phyloP scores from a whole-genome alignment of 2,113 vertebrate genomes.

The Callospermophilus lateralis region DNA sequence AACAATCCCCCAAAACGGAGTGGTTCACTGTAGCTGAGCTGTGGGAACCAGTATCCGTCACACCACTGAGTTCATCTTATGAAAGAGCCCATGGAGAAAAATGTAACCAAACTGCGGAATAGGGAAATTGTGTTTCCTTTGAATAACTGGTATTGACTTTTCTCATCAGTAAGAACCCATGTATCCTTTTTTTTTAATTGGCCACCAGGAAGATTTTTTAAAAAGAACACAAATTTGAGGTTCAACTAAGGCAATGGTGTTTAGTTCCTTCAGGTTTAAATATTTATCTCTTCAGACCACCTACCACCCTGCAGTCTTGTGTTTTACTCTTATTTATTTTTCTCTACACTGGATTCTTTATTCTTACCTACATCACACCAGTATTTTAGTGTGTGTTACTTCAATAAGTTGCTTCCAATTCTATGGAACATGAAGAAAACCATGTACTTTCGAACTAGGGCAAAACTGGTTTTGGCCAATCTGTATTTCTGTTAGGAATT shows the following conservation, averaged over 20 bases:
- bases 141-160: not conserved
- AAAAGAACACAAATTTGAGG: not conserved
- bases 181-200: not conserved
- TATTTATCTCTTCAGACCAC: not conserved
- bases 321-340: not conserved
- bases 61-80: not conserved
- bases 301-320: not conserved
- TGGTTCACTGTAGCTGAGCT: not conserved
- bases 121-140: not conserved
- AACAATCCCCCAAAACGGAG: not conserved
- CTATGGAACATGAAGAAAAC: not conserved
- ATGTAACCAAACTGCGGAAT: not conserved
- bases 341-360: not conserved
- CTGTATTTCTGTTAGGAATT: not conserved
- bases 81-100: not conserved
- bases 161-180: not conserved
- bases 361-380: not conserved
- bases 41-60: not conserved
- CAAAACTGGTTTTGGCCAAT: constrained; percentile 20
- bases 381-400: not conserved
- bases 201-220: not conserved
- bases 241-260: not conserved
- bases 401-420: not conserved
- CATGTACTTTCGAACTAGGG: not conserved
- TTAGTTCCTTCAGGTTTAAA: not conserved